phyloP scores from a whole-genome alignment of 37 sponge, comb jelly and placozoan species.

The Chondrosia reniformis region DNA sequence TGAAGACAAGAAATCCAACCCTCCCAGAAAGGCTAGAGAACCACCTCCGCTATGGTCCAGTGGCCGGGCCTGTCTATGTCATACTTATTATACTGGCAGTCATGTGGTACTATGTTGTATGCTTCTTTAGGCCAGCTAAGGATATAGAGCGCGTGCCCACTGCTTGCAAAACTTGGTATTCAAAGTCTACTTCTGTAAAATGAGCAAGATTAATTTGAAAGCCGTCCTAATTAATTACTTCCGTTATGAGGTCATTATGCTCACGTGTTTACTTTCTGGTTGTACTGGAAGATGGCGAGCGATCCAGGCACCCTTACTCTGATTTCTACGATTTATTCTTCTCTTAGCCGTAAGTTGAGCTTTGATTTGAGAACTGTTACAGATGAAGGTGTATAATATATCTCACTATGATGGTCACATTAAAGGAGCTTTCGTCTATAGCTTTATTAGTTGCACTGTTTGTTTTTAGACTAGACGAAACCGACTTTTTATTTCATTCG shows the following conservation, averaged over 20 bases:
- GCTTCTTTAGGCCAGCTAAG: conserved; percentile 4
- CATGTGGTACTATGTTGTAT: conserved; percentile 14
- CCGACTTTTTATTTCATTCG: too few relatives aligned
- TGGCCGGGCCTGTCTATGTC: conserved; percentile 72
- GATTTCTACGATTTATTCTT: neutral
- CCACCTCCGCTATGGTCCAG: conserved; percentile 31
- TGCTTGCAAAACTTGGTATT: neutral
- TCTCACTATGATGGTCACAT: too few relatives aligned
- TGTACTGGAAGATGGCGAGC: conserved; percentile 4
- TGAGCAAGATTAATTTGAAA: too few relatives aligned
- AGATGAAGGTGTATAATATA: too few relatives aligned
- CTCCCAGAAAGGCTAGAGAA: neutral
- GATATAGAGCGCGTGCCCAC: neutral
- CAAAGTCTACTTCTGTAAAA: neutral
- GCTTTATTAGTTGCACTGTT: too few relatives aligned
- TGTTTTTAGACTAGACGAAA: too few relatives aligned
- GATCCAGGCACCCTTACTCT: neutral
- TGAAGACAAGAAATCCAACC: neutral
- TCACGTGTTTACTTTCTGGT: neutral
- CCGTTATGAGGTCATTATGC: neutral
- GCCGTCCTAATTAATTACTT: too few relatives aligned
- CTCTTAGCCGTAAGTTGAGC: conserved; percentile 4
- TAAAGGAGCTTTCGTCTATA: too few relatives aligned
- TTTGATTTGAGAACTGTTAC: too few relatives aligned
- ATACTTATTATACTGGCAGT: conserved; percentile 25